Evolutionary conservation across 30 jellyfish, hydroid and myxozoan genomes (phyloP), one percentile per base, ranked within the genome.

Genomic region (Phacellophora camtschatica): DNA sequence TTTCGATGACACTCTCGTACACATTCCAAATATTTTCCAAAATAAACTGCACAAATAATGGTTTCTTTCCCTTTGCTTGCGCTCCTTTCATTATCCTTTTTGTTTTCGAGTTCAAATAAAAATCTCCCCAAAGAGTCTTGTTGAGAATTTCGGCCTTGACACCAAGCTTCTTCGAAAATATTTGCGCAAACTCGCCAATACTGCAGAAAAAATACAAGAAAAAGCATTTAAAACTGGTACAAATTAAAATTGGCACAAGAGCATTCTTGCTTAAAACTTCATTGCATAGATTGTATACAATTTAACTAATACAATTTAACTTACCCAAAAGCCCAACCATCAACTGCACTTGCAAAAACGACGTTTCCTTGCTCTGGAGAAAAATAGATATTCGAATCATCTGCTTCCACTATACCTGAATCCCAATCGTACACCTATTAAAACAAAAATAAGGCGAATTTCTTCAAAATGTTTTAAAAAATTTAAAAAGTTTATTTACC

Each of bases 291-390:
- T 24, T 22, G 10, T 18, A 0, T 35, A 45, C 8, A 20, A 6
- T 11, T 18, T 8, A 28, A 5, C 28, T 29, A 24, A 7, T 5
- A 51, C 22, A 41, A 20, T 34, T 22, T 0, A 25, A 39, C 89
- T 0, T 68, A 95, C 99, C 99, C 92, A 64, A 95, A 95, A 1
- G 98, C 99, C 99, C 99, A 95, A 4, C 99, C 97, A 63, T 95
- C 96, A 22, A 95, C 86, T 5, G 98, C 97, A 46, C 98, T 88
- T 49, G 97, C 86, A 79, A 95, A 95, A 30, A 74, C 90, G 29
- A 95, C 99, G 64, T 95, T 95, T 20, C 97, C 98, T 50, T 71
- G 94, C 8, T 88, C 99, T 5, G 99, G 99, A 0, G 97, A 95
- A 69, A 95, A 95, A 66, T 95, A 95, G 16, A 95, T 35, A 32